Conservation (phyloP, 2,797 vertebrate species). For the Darevskia nairensis region DNA sequence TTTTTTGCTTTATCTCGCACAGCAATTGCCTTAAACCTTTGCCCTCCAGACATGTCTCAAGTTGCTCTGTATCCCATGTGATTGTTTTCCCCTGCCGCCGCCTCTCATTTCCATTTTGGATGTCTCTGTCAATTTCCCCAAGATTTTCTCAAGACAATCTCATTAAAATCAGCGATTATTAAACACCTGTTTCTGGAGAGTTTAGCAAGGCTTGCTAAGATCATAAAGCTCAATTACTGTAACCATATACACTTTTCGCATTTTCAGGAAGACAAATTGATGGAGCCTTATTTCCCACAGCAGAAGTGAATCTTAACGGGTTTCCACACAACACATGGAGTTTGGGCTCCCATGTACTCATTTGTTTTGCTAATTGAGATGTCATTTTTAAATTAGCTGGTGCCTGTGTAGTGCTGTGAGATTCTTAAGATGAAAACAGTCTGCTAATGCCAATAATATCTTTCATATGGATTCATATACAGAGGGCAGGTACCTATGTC, state of each 20-base stretch:
- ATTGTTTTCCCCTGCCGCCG: not conserved
- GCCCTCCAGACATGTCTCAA: constrained; percentile 26
- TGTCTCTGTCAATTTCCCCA: constrained; percentile 1
- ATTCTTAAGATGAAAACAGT: not conserved
- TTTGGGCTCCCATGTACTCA: not conserved
- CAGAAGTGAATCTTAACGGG: constrained; percentile 25
- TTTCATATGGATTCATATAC: not conserved
- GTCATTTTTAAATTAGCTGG: constrained; percentile 11
- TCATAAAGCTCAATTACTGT: constrained; percentile 27
- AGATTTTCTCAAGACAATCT: constrained; percentile 4
- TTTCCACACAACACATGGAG: not conserved
- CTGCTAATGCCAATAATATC: constrained; percentile 22
- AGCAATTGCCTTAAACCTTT: constrained; percentile 23
- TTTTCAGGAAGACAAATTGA: constrained; percentile 15
- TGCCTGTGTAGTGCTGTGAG: not conserved
- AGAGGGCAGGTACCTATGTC: not conserved
- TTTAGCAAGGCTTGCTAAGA: constrained; percentile 18
- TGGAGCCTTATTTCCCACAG: constrained; percentile 15
- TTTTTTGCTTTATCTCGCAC: not conserved
- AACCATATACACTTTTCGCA: not conserved
- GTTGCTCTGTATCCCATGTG: constrained; percentile 48
- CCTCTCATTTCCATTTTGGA: not conserved
- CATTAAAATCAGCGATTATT: constrained; percentile 8
- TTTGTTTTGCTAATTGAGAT: constrained; percentile 5
- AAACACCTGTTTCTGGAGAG: constrained; percentile 11